A percentile compares a stretch with the other conserved stretches of the same genome.
Conservation (phyloP, 2,797 vertebrate species). For the Darevskia nairensis region DNA sequence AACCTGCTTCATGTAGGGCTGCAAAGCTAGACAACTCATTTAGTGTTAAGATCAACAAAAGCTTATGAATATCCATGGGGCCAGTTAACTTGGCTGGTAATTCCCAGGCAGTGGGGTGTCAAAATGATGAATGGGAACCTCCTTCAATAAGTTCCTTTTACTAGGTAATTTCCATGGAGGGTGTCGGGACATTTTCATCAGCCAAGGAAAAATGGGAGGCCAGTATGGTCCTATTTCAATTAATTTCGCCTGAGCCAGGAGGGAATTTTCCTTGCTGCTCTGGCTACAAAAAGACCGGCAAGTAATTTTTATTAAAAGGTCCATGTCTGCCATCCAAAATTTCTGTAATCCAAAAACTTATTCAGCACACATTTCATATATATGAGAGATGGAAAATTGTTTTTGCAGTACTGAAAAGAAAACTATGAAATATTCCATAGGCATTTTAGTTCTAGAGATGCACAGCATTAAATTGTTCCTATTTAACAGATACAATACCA, state of each 20-base stretch:
- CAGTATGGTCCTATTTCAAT: background rate
- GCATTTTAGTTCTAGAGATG: background rate
- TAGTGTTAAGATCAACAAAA: slow-evolving; percentile 32
- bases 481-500: background rate
- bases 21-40: slow-evolving; percentile 40
- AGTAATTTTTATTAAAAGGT: slow-evolving; percentile 17
- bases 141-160: slow-evolving; percentile 5
- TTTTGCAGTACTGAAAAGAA: background rate
- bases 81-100: slow-evolving; percentile 36
- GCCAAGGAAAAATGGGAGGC: slow-evolving; percentile 12
- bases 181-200: background rate
- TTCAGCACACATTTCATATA: slow-evolving; percentile 23
- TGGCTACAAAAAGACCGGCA: background rate
- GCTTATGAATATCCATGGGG: slow-evolving; percentile 8
- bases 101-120: background rate
- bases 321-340: slow-evolving; percentile 10
- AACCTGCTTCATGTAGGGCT: slow-evolving; percentile 13
- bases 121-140: slow-evolving; percentile 23
- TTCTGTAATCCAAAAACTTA: slow-evolving; percentile 15
- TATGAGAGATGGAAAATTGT: background rate
- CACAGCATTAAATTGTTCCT: background rate
- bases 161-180: slow-evolving; percentile 20
- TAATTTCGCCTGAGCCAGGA: slow-evolving; percentile 1
- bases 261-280: background rate
- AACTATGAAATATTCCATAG: slow-evolving; percentile 3